Conservation (phyloP, 2,888 invertebrate genomes). For the Sisyra terminalis region DNA sequence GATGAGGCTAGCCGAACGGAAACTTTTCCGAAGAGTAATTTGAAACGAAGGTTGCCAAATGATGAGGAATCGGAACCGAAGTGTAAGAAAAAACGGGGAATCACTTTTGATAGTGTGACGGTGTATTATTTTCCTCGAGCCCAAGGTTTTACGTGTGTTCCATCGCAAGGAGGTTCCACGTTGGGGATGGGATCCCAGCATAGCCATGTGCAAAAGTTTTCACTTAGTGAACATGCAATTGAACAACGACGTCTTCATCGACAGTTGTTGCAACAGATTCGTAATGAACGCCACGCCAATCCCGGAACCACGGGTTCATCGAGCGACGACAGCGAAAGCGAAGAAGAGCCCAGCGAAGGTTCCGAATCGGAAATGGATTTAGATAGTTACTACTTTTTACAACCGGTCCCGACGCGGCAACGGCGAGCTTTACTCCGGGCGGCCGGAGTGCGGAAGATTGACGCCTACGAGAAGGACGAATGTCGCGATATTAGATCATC, state of each 20-base stretch:
- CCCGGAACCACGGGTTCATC: constrained; percentile 56
- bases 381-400: constrained; percentile 77
- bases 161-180: constrained; percentile 80
- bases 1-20: constrained; percentile 9
- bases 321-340: constrained; percentile 71
- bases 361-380: constrained; percentile 73
- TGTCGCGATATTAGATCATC: constrained; percentile 84
- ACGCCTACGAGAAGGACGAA: constrained; percentile 83
- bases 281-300: constrained; percentile 43
- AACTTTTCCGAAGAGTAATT: constrained; percentile 40
- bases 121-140: constrained; percentile 90
- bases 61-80: constrained; percentile 28
- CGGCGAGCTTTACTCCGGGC: constrained; percentile 72
- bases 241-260: constrained; percentile 79
- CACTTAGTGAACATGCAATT: constrained; percentile 72
- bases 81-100: constrained; percentile 60
- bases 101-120: constrained; percentile 81
- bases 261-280: constrained; percentile 53
- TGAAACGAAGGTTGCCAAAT: constrained; percentile 45
- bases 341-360: constrained; percentile 66
- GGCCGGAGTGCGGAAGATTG: constrained; percentile 90
- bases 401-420: constrained; percentile 86
- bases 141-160: constrained; percentile 84
- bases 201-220: constrained; percentile 57
- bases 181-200: constrained; percentile 78